Evolutionary conservation across 1,140 invertebrate species (phyloP), one percentile per base, ranked within the genome.

Genomic region (Grapholita molesta): DNA sequence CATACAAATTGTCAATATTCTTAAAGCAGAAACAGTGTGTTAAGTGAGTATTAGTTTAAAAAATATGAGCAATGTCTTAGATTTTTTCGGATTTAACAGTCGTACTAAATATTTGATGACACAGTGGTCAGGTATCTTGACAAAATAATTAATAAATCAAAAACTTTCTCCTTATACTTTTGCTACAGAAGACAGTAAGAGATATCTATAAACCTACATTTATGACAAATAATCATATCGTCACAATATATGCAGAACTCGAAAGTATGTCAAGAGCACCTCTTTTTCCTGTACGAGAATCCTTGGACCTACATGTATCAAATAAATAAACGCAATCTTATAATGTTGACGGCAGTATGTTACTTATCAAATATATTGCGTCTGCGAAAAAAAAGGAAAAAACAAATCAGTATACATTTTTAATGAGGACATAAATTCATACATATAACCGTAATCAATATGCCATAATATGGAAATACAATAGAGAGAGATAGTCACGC

Each of bases 181-280:
- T 48, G n/a, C 42, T 48, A n/a, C n/a, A n/a, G 6, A 48, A 48
- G 42, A 48, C 42, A 15, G 18, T 5, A 21, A 8, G 21, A 48
- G 21, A 48, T 0, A 48, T 48, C 2, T 42, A 35, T 11, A 12
- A 35, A 1, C 33, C 30, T 35, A 42, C 4, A 42, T n/a, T 4
- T 42, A 48, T 21, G 42, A 48, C 42, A 21, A 48, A 48, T 48
- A 42, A 42, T 65, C 32, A 66, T 66, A 38, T 66, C 42, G 55
- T 8, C 12, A 61, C 25, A 61, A 15, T 21, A 30, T 61, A 25
- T 61, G 24, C 55, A 48, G 55, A 28, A 61, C 12, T 28, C 25
- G 6, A 28, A 61, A 61, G 55, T 61, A n/a, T 61, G 55, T 61
- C 55, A 61, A 15, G 55, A 61, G 2, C 28, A 15, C 4, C 24